Percentiles rank a stretch among this genome's conserved stretches.
Conservation (phyloP, 2,113 vertebrate genomes). For the Actenoides hombroni region DNA sequence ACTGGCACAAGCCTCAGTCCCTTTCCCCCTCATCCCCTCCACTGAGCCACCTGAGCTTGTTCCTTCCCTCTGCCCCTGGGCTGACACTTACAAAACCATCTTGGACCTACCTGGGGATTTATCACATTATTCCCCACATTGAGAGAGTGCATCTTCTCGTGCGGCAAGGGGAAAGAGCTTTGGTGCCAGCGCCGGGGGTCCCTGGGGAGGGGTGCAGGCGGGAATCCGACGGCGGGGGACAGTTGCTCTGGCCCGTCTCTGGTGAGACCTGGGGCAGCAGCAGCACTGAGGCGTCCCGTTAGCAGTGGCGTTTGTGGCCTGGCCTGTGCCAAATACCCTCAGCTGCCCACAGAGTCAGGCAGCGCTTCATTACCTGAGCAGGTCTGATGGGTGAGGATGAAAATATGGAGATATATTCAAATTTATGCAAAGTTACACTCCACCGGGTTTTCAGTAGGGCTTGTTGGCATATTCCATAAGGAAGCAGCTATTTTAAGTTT, state of each 20-base stretch:
- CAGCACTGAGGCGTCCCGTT: not conserved
- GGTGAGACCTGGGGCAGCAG: fast-evolving
- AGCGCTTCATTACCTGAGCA: not conserved
- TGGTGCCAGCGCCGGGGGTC: fast-evolving
- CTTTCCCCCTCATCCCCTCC: not conserved
- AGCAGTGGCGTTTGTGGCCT: fast-evolving
- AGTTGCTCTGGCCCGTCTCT: fast-evolving
- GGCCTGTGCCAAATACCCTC: not conserved
- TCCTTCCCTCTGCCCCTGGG: not conserved
- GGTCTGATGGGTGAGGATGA: not conserved
- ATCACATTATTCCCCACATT: fast-evolving
- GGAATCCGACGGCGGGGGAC: not conserved
- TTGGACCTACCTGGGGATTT: not conserved
- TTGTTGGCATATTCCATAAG: slow-evolving; percentile 36
- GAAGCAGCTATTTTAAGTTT: slow-evolving; percentile 53
- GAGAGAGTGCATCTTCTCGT: not conserved
- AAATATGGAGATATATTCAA: slow-evolving; percentile 44
- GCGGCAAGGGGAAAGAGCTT: not conserved
- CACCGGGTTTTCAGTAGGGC: slow-evolving; percentile 2
- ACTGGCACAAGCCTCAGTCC: not conserved
- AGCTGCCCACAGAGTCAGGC: not conserved
- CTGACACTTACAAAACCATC: not conserved
- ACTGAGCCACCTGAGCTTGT: not conserved
- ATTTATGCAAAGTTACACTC: slow-evolving; percentile 35
- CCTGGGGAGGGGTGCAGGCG: not conserved